phyloP scores from a whole-genome alignment of 1,140 invertebrate species.

The Drosophila insularis region DNA sequence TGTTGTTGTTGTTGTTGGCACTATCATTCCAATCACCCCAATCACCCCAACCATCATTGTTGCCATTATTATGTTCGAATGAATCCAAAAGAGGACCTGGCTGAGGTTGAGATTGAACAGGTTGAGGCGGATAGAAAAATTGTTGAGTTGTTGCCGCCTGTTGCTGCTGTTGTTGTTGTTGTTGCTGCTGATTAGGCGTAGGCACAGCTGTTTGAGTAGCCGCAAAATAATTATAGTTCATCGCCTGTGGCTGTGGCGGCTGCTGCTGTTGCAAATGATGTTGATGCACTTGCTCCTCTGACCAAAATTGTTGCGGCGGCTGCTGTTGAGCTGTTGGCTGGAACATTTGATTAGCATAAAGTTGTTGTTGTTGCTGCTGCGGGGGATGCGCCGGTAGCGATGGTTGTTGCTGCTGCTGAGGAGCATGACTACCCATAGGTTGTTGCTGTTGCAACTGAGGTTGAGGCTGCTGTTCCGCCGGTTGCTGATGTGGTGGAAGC shows the following conservation, averaged over 20 bases:
- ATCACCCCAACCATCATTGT: constrained; percentile 79
- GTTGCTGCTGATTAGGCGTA: constrained; percentile 35
- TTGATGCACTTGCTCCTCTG: constrained; percentile 38
- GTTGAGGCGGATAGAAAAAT: constrained; percentile 23
- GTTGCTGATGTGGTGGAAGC: constrained; percentile 57
- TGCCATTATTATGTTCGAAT: constrained; percentile 63
- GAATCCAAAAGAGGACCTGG: constrained; percentile 31
- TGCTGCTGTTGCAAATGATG: constrained; percentile 21
- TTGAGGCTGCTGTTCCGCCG: constrained; percentile 38
- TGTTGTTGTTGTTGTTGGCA: constrained; percentile 32
- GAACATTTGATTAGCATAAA: constrained; percentile 69
- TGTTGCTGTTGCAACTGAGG: constrained; percentile 30
- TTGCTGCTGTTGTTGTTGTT: constrained; percentile 7
- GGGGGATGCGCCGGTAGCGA: constrained; percentile 29
- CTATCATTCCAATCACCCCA: constrained; percentile 81
- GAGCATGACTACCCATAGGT: neutral
- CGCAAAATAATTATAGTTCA: constrained; percentile 53
- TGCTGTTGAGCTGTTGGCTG: constrained; percentile 32
- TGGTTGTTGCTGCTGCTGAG: constrained; percentile 18
- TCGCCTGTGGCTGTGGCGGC: constrained; percentile 25
- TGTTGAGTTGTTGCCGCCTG: constrained; percentile 1
- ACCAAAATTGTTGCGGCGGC: constrained; percentile 51
- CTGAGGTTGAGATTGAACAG: constrained; percentile 3
- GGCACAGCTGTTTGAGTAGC: constrained; percentile 24
- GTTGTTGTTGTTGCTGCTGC: constrained; percentile 36